phyloP scores from a whole-genome alignment of 2,113 vertebrate genomes.

The Chaetodon trifascialis region DNA sequence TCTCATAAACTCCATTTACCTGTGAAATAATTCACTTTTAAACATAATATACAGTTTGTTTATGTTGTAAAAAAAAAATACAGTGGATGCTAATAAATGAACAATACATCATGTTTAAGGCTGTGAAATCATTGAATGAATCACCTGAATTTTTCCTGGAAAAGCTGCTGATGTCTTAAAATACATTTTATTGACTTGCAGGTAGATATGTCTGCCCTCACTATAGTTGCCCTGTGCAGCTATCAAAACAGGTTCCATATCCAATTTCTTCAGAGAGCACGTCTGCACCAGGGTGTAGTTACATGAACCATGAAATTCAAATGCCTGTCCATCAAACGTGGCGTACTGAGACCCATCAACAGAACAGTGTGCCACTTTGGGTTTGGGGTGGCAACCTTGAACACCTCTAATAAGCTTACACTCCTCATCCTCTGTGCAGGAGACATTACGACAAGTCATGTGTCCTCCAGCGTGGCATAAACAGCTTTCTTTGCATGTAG shows the following conservation, averaged over 20 bases:
- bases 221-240: constrained; percentile 1
- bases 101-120: constrained; percentile 29
- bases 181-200: constrained; percentile 43
- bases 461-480: constrained; percentile 50
- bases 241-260: constrained; percentile 31
- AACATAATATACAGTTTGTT: constrained; percentile 2
- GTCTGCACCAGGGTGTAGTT: constrained; percentile 66
- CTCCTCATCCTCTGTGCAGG: constrained; percentile 41
- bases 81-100: neutral
- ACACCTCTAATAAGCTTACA: constrained; percentile 49
- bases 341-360: constrained; percentile 50
- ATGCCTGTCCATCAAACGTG: constrained; percentile 57
- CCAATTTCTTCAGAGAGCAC: neutral
- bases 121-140: constrained; percentile 24
- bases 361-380: constrained; percentile 37
- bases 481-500: constrained; percentile 40
- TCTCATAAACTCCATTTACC: constrained; percentile 77
- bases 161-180: constrained; percentile 33
- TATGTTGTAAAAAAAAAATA: neutral
- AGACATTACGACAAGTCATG: constrained; percentile 34
- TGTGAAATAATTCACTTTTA: constrained; percentile 41
- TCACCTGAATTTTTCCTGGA: constrained; percentile 50
- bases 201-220: constrained; percentile 1
- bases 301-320: constrained; percentile 71
- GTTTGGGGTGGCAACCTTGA: constrained; percentile 46